Evolutionary conservation across 2,888 invertebrate species (phyloP), one percentile per base, ranked within the genome.

Genomic region (Cordylochernes scorpioides): DNA sequence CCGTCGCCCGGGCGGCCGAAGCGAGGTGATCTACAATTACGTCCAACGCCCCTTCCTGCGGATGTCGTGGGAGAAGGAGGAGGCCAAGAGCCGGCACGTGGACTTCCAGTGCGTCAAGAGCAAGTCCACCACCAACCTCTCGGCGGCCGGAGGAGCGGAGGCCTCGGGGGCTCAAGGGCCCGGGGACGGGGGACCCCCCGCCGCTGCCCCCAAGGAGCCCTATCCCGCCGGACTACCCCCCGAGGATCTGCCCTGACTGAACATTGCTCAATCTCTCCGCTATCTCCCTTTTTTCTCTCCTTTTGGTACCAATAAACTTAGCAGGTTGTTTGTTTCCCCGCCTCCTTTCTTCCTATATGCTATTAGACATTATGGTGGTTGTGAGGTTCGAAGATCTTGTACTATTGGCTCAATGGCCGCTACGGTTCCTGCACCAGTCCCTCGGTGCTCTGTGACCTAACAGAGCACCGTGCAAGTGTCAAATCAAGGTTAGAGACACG

Each of bases 31-130:
- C 41, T 99, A 99, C 60, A 97, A 94, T 57, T 99, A 99, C 53
- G 94, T 99, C 0, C 97, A 99, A 51, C 63, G 97, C 1, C 97
- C 97, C 0, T 99, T 99, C 55, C 78, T 99, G 30, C 86, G 91
- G 49, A 84, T 86, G 77, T 86, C 86, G 0, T 99, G 97, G 97
- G 97, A 99, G 52, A 99, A 99, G 47, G 97, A 99, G 49, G 97
- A 99, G 48, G 94, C 91, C 0, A 88, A 91, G 50, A 86, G 84
- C 48, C 68, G 97, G 1, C 97, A 99, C 50, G 97, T 99, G 0
- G 97, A 99, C 54, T 99, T 94, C 38, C 82, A 94, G 58, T 94
- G 91, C 51, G 86, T 94, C 31, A 91, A 88, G 55, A 86, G 84
- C 3, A 91, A 94, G 50, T 86, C 86, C 0, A 86, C 91, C 16